Evolutionary conservation across 2,113 vertebrate genomes (phyloP), one percentile per base, ranked within the genome.

Genomic region (Scatophagus argus): DNA sequence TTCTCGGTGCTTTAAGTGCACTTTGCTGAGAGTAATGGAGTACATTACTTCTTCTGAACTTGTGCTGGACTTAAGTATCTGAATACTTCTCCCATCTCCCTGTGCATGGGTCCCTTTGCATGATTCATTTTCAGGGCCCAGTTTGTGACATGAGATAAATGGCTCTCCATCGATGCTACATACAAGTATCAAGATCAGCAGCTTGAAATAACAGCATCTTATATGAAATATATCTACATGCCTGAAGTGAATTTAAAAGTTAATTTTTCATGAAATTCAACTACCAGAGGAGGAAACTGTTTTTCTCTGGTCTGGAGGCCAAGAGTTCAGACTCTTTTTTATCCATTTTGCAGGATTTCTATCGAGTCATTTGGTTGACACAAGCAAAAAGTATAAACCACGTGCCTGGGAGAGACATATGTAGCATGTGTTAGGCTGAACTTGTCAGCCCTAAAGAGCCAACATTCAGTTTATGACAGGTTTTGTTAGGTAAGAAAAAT

Each of bases 201-300:
- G 49, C 67, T 61, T 52, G 63, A 54, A 76, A 64, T n/a, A 47
- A 8, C 32, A 32, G 47, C 49, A 80, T 61, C 77, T 46, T 58
- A 38, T 58, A 38, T 91, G 62, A 87, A 74, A 81, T 74, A 86
- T 60, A 73, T 49, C 43, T 47, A 38, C 77, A 61, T 62, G 77
- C 60, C 54, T 54, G 32, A 83, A 60, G 61, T 80, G 54, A 83
- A 66, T 63, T 31, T 65, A 55, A 84, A 68, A 71, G 77, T 81
- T 43, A 51, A 84, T 84, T 88, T 84, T 66, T 87, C 83, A 82
- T 83, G 74, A 88, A 90, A 88, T 87, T 43, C 69, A 70, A 81
- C 84, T 76, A 74, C 38, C 54, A 41, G 14, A 32, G 38, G 36
- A 6, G 17, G 16, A 25, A 31, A 13, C 14, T 8, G 23, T 44